These are phyloP conservation scores for Schizothorax lantsangensis DNA, from an alignment of 2,797 vertebrate species.

Conservation along the genomic window DNA sequence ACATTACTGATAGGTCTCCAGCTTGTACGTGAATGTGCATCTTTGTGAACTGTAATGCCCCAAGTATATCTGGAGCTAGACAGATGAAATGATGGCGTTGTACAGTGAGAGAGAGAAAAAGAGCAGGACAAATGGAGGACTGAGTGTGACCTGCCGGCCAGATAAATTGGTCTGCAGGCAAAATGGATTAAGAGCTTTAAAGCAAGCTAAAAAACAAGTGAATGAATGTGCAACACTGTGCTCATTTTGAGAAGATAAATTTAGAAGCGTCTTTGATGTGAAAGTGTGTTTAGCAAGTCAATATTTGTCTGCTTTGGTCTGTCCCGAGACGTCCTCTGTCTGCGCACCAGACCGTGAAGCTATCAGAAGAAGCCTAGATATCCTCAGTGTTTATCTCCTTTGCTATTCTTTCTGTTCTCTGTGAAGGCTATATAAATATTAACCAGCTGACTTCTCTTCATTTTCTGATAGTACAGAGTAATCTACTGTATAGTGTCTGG, in stretches of 20 bases:
- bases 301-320: constrained; percentile 82
- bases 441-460: constrained; percentile 53
- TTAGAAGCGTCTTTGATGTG: constrained; percentile 67
- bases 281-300: constrained; percentile 73
- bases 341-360: constrained; percentile 78
- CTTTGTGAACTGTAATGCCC: constrained; percentile 71
- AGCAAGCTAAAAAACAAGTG: constrained; percentile 67
- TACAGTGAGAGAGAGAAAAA: constrained; percentile 58
- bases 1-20: constrained; percentile 1
- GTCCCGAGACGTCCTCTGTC: constrained; percentile 76
- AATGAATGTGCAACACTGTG: constrained; percentile 73
- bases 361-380: constrained; percentile 81
- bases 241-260: constrained; percentile 74
- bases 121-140: constrained; percentile 9
- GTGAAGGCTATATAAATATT: constrained; percentile 57
- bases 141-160: constrained; percentile 75
- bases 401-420: constrained; percentile 74
- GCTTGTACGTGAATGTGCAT: constrained; percentile 8
- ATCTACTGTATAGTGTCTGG: constrained; percentile 62
- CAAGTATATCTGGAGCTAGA: constrained; percentile 69
- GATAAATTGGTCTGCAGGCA: constrained; percentile 78
- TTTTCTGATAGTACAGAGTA: constrained; percentile 60
- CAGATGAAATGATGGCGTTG: constrained; percentile 71
- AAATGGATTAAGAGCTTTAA: constrained; percentile 78
- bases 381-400: constrained; percentile 71